These are phyloP conservation scores for Pantelozetes paolii DNA, from an alignment of 2,888 invertebrate genomes.

Conservation along the genomic window DNA sequence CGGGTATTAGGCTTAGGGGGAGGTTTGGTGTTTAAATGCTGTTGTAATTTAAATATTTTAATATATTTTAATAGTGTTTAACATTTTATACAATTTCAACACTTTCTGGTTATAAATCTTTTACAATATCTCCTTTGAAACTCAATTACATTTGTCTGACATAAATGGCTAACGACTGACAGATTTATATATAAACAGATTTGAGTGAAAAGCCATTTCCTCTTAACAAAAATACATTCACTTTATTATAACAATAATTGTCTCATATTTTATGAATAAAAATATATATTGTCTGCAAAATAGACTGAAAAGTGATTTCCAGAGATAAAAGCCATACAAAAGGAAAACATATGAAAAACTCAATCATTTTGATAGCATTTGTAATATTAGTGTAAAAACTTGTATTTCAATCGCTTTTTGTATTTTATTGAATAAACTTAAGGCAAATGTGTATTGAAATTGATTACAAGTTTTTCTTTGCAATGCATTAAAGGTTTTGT, in stretches of 20 bases:
- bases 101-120: constrained; percentile 1
- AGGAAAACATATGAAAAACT: no score
- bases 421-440: no score
- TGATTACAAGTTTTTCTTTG: no score
- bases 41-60: background rate
- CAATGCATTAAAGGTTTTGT: no score
- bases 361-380: no score
- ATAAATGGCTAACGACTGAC: constrained; percentile 4
- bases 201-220: background rate
- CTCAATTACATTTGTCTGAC: constrained; percentile 12
- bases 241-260: background rate
- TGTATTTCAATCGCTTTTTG: no score
- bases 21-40: background rate
- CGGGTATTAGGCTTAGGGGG: background rate
- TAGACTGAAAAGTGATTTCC: no score
- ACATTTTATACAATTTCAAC: background rate
- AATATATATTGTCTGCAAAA: no score
- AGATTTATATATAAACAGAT: background rate
- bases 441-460: no score
- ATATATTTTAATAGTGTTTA: background rate
- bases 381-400: no score
- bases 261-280: no score
- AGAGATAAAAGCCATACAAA: no score
- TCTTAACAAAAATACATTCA: background rate
- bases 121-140: background rate